These are phyloP conservation scores for Synergus gifuensis DNA, from an alignment of 2,888 invertebrate species.

Conservation along the genomic window DNA sequence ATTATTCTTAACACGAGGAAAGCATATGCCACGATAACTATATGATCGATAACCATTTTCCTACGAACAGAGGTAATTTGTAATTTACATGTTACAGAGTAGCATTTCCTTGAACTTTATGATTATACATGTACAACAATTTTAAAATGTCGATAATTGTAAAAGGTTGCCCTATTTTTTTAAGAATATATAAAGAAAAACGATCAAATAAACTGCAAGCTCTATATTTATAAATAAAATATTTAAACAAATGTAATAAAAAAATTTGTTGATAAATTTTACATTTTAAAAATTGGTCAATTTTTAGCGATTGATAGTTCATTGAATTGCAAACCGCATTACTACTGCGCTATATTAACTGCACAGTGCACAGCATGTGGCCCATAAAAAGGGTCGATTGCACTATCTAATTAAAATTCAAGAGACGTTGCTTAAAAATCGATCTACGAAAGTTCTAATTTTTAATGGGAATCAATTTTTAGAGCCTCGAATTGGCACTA, in stretches of 20 bases:
- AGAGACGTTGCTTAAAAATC: conserved; percentile 27
- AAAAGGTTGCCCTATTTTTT: neutral
- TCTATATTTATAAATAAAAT: neutral
- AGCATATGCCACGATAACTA: neutral
- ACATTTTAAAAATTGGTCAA: neutral
- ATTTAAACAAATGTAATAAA: neutral
- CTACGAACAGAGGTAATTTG: neutral
- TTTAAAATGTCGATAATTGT: neutral
- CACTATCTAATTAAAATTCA: conserved; percentile 33
- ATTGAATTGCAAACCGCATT: conserved; percentile 33
- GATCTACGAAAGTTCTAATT: conserved; percentile 9
- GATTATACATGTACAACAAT: conserved; percentile 17
- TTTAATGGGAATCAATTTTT: conserved; percentile 1
- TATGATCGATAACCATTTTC: neutral
- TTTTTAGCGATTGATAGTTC: neutral
- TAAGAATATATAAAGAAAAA: neutral
- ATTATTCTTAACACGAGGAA: neutral
- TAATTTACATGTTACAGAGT: conserved; percentile 8
- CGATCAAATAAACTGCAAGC: no score
- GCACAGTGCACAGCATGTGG: conserved; percentile 31
- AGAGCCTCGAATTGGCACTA: conserved; percentile 1
- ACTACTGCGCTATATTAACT: conserved; percentile 32
- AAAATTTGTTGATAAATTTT: neutral
- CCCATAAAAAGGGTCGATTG: conserved; percentile 37
- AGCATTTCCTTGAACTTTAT: conserved; percentile 23